These are phyloP conservation scores for Cnemophilus loriae DNA, from an alignment of 2,113 vertebrate genomes.

Conservation along the genomic window DNA sequence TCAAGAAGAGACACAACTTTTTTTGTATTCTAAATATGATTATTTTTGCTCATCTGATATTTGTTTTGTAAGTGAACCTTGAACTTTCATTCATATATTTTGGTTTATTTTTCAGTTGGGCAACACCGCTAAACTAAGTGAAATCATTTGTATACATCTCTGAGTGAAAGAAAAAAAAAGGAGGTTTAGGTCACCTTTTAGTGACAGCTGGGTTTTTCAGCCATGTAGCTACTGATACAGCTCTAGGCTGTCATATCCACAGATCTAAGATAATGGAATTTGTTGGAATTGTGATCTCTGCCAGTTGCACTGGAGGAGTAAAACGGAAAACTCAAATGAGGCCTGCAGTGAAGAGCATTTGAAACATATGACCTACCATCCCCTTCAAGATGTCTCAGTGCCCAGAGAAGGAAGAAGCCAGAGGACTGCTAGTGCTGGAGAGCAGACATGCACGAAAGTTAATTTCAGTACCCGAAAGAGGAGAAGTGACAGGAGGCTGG, in stretches of 20 bases:
- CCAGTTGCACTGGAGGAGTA: background rate
- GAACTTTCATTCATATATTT: background rate
- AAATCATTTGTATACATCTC: background rate
- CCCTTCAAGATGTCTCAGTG: background rate
- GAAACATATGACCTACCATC: background rate
- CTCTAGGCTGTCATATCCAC: background rate
- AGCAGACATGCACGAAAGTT: background rate
- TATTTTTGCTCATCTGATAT: background rate
- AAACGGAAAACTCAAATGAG: background rate
- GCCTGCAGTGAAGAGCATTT: background rate
- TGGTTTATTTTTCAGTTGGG: background rate
- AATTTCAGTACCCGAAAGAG: background rate
- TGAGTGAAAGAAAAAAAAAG: background rate
- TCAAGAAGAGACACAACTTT: background rate
- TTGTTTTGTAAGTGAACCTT: background rate
- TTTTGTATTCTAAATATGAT: background rate
- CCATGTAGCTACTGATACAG: background rate
- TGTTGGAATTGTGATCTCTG: background rate
- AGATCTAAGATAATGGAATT: background rate
- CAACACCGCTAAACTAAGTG: background rate
- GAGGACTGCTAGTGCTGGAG: background rate
- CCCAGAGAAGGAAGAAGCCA: background rate
- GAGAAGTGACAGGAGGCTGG: background rate
- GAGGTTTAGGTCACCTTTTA: background rate
- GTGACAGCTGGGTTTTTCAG: background rate